Percentiles rank a stretch among this genome's conserved stretches.
Conservation (phyloP, 2,113 vertebrate species). For the Podilymbus podiceps region DNA sequence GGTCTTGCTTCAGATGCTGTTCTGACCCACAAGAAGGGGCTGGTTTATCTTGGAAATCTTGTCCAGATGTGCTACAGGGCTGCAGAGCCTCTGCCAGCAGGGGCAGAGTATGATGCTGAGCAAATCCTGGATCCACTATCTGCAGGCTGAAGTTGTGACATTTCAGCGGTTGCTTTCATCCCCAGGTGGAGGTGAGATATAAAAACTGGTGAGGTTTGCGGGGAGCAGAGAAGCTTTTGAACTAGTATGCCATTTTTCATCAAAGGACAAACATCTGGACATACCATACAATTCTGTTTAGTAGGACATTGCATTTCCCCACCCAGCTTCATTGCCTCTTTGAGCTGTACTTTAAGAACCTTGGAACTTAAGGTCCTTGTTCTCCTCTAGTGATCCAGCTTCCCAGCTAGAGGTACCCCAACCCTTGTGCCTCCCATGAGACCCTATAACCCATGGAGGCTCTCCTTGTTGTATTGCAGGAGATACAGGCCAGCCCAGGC, state of each 20-base stretch:
- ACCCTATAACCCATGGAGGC: background rate
- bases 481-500: background rate
- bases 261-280: background rate
- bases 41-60: background rate
- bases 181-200: background rate
- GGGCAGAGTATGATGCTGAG: background rate
- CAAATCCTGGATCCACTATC: background rate
- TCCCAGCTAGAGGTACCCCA: background rate
- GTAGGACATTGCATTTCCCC: background rate
- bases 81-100: background rate
- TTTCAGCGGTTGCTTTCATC: background rate
- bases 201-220: background rate
- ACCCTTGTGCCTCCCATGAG: background rate
- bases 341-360: background rate
- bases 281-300: background rate
- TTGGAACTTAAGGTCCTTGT: background rate
- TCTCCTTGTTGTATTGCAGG: background rate
- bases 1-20: background rate
- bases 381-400: background rate
- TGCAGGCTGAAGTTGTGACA: background rate
- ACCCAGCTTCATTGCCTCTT: background rate
- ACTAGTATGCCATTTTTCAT: background rate
- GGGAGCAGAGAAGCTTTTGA: background rate
- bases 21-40: background rate
- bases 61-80: background rate